Evolutionary conservation across 2,797 vertebrate species (phyloP).

Genomic region (Capromys pilorides): DNA sequence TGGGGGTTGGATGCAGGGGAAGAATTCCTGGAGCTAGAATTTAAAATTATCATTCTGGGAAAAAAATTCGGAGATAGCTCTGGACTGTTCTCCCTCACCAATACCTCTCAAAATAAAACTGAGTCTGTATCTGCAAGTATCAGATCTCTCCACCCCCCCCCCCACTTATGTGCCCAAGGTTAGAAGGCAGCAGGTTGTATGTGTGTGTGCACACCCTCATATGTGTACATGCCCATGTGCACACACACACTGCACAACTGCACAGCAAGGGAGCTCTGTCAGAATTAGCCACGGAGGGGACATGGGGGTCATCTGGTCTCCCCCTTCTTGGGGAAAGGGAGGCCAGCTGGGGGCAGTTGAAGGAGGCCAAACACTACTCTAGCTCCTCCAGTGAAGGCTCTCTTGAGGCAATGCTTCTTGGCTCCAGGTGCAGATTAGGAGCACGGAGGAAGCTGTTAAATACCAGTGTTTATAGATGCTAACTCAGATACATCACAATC

Average conservation of each 20-base stretch:
- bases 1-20: not conserved
- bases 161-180: not conserved
- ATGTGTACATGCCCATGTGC: not conserved
- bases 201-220: not conserved
- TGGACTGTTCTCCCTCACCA: constrained; percentile 6
- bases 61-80: not conserved
- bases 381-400: constrained; percentile 22
- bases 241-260: not conserved
- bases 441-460: not conserved
- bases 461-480: not conserved
- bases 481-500: not conserved
- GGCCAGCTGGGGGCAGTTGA: not conserved
- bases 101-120: constrained; percentile 1
- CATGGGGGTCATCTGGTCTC: not conserved
- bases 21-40: not conserved
- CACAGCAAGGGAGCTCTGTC: not conserved
- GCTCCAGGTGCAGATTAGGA: not conserved
- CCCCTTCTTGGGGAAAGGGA: not conserved
- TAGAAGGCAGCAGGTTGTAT: not conserved
- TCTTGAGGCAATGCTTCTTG: not conserved
- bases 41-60: constrained; percentile 32
- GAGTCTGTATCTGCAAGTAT: not conserved
- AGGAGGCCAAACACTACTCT: not conserved
- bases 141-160: not conserved
- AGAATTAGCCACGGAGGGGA: not conserved